Base-by-base conservation (phyloP, 2,888 invertebrate species). In the Oligia strigilis region DNA sequence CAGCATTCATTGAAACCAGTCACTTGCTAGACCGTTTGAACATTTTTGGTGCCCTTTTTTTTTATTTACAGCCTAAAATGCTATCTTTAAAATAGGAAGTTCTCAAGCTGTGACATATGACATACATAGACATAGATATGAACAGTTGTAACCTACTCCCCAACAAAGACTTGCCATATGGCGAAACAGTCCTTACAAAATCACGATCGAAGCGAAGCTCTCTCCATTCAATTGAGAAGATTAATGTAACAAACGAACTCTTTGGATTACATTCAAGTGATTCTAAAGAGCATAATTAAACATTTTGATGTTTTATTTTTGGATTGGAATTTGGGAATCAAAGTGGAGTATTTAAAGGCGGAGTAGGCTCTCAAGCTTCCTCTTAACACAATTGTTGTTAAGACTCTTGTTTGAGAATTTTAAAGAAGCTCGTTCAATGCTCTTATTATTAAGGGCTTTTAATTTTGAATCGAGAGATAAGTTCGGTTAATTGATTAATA, bases 141-240 rank as follows among this genome's bases (percentile, higher is more conserved):
- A 79, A 65, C 29, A 55, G 64, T 77, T 77, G 23, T 60, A 60
- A 74, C 86, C 77, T 52, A 84, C 72, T 83, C 58, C 17, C 17
- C n/a, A 64, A 87, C 87, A 84, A 84, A 87, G 75, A 29, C n/a
- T 60, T n/a, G 73, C 80, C 87, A 85, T 82, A 84, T 87, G 83
- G 82, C 80, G 70, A 80, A 81, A 81, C 71, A 9, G 36, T 72
- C 62, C 64, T 74, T 83, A 60, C 64, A 65, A 81, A 62, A 78
- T 72, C 83, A 65, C 73, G 65, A 85, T 69, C 60, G 23, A 66
- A 77, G 65, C 75, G 69, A 72, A 78, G 36, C 84, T 87, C 82
- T 89, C 83, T 89, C 81, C 77, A 72, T 80, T 85, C 79, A 87
- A 88, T 81, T 69, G 67, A 43, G 62, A 83, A 87, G 86, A 88